phyloP scores from a whole-genome alignment of 2,113 vertebrate species.

The Pteropus alecto region DNA sequence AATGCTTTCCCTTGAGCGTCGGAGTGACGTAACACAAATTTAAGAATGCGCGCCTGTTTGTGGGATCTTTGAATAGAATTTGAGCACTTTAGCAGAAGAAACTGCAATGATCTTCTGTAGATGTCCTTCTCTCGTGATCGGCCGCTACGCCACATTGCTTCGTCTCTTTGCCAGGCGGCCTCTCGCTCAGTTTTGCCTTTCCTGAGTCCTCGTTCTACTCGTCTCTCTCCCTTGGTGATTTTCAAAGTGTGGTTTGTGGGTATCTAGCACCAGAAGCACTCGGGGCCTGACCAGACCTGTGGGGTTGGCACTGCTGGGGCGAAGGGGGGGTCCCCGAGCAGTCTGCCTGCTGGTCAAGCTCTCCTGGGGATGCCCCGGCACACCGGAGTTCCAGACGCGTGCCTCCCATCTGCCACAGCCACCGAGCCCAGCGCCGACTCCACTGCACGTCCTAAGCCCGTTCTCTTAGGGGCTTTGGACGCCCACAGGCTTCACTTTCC shows the following conservation, averaged over 20 bases:
- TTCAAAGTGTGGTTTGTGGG: background rate
- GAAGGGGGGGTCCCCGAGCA: background rate
- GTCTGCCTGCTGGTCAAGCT: background rate
- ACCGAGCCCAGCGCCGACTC: background rate
- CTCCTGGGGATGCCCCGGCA: background rate
- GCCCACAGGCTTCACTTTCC: background rate
- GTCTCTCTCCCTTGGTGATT: background rate
- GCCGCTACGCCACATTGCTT: background rate
- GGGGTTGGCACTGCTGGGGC: background rate
- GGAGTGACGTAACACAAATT: background rate
- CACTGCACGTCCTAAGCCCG: background rate
- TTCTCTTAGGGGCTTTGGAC: background rate
- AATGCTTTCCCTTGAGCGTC: background rate
- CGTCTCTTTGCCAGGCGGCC: background rate
- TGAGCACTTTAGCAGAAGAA: background rate
- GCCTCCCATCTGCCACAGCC: background rate
- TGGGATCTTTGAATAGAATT: background rate
- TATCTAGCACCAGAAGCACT: background rate
- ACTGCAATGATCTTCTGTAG: background rate
- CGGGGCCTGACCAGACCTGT: background rate
- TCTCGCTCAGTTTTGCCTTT: background rate
- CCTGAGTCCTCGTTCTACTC: background rate
- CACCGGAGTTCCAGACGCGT: background rate
- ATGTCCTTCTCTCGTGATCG: too few species aligned
- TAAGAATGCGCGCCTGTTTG: background rate